Evolutionary conservation across 2,888 invertebrate genomes (phyloP).

Genomic region (Aricia artaxerxes): DNA sequence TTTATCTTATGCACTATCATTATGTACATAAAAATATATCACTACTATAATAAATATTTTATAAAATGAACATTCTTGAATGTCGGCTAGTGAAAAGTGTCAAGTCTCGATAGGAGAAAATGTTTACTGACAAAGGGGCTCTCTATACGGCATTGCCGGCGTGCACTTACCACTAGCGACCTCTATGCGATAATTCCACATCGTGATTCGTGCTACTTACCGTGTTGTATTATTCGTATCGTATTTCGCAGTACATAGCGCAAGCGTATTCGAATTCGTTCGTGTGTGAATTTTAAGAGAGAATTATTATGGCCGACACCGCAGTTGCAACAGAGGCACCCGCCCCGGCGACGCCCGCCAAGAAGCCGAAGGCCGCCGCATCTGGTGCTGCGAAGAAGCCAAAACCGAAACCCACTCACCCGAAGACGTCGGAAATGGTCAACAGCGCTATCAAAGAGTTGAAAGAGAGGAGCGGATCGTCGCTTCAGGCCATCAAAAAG

Average conservation of each 20-base stretch:
- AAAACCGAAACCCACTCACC: conserved; percentile 56
- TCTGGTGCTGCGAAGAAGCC: conserved; percentile 47
- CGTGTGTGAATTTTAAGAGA: too few relatives aligned
- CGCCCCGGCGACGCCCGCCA: conserved; percentile 52
- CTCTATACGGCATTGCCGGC: conserved; percentile 33
- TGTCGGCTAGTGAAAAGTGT: conserved; percentile 39
- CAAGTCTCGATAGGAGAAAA: conserved; percentile 35
- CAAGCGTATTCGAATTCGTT: neutral
- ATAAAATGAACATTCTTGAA: conserved; percentile 32
- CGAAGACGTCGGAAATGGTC: conserved; percentile 73
- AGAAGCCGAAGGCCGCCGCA: conserved; percentile 49
- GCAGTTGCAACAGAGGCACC: conserved; percentile 51
- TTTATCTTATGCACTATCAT: neutral
- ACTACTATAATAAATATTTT: conserved; percentile 27
- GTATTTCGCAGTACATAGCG: neutral
- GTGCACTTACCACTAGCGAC: conserved; percentile 27
- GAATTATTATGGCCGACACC: conserved; percentile 48
- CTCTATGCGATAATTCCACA: neutral
- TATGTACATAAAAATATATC: conserved; percentile 21
- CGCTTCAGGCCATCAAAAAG: conserved; percentile 81
- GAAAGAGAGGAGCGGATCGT: conserved; percentile 82
- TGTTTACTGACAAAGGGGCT: conserved; percentile 35
- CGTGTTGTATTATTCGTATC: too few relatives aligned
- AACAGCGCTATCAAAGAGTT: conserved; percentile 75
- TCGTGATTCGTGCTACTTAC: neutral